Evolutionary conservation across 2,888 invertebrate genomes (phyloP).

Genomic region (Agrotis ipsilon): DNA sequence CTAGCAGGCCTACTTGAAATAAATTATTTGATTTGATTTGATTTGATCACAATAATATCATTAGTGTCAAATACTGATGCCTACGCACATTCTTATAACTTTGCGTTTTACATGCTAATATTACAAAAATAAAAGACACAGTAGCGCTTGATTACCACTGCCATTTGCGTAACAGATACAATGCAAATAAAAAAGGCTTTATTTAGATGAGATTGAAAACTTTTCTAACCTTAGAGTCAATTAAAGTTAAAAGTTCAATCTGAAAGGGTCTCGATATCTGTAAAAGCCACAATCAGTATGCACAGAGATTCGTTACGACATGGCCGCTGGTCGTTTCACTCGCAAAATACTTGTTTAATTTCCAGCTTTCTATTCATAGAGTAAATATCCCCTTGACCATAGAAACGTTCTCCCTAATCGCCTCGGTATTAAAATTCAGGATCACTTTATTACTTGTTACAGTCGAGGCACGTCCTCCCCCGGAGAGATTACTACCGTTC

Average conservation of each 20-base stretch:
- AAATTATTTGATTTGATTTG: too few relatives aligned
- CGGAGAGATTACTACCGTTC: constrained; percentile 23
- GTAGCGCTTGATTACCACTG: too few relatives aligned
- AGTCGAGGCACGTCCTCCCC: constrained; percentile 30
- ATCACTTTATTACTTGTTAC: constrained; percentile 27
- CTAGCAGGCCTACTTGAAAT: too few relatives aligned
- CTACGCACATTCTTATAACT: too few relatives aligned
- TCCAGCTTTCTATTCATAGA: constrained; percentile 20
- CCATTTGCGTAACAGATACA: too few relatives aligned
- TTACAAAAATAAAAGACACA: too few relatives aligned
- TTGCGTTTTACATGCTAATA: too few relatives aligned
- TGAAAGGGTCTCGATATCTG: not conserved
- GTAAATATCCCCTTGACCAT: constrained; percentile 17
- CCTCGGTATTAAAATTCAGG: constrained; percentile 41
- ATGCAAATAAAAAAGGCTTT: not conserved
- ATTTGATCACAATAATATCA: too few relatives aligned
- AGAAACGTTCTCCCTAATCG: constrained; percentile 30
- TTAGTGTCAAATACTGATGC: too few relatives aligned
- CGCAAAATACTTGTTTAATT: constrained; percentile 25
- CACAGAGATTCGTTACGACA: not conserved
- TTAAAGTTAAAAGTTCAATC: constrained; percentile 5
- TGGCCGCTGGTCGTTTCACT: constrained; percentile 14
- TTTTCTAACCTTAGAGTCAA: not conserved
- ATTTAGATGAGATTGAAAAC: not conserved
- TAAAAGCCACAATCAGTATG: constrained; percentile 11